A percentile compares a stretch with the other conserved stretches of the same genome.
phyloP scores from a whole-genome alignment of 2,888 invertebrate species.

The Esperia sulphurella region DNA sequence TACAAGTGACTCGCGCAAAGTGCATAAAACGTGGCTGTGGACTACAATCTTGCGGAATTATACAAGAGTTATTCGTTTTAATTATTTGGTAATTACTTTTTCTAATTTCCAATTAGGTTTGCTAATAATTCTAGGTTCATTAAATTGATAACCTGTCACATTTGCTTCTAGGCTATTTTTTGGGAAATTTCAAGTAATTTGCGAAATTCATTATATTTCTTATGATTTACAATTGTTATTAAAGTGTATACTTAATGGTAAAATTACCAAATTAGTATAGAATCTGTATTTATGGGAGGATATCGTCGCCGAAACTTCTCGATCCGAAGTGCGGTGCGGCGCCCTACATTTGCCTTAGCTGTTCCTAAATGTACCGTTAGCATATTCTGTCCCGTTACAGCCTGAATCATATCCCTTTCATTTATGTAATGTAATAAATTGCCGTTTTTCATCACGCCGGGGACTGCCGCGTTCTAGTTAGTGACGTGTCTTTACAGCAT shows the following conservation, averaged over 20 bases:
- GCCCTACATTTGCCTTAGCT: conserved; percentile 41
- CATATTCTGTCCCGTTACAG: conserved; percentile 34
- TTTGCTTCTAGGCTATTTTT: conserved; percentile 3
- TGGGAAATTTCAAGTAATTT: not conserved
- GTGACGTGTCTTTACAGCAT: conserved; percentile 45
- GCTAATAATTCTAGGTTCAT: conserved; percentile 2
- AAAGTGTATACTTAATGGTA: not conserved
- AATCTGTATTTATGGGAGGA: conserved; percentile 7
- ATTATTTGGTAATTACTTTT: conserved; percentile 40
- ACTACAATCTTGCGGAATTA: conserved; percentile 29
- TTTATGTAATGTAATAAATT: conserved; percentile 25
- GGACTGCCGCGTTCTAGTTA: conserved; percentile 1
- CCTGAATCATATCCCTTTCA: conserved; percentile 26
- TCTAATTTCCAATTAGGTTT: conserved; percentile 9
- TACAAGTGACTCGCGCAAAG: conserved; percentile 45
- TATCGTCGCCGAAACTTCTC: conserved; percentile 56
- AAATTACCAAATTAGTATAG: conserved; percentile 7
- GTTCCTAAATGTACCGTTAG: conserved; percentile 40
- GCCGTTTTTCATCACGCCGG: conserved; percentile 19
- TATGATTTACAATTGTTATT: not conserved
- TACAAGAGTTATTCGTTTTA: conserved; percentile 23
- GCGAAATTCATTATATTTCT: not conserved
- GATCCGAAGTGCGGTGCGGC: conserved; percentile 44
- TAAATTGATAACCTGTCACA: conserved; percentile 9
- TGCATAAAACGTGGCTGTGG: conserved; percentile 58